A percentile compares a stretch with the other conserved stretches of the same genome.
These are phyloP conservation scores for Drosophila ezoana DNA, from an alignment of 2,888 invertebrate species.

Conservation along the genomic window DNA sequence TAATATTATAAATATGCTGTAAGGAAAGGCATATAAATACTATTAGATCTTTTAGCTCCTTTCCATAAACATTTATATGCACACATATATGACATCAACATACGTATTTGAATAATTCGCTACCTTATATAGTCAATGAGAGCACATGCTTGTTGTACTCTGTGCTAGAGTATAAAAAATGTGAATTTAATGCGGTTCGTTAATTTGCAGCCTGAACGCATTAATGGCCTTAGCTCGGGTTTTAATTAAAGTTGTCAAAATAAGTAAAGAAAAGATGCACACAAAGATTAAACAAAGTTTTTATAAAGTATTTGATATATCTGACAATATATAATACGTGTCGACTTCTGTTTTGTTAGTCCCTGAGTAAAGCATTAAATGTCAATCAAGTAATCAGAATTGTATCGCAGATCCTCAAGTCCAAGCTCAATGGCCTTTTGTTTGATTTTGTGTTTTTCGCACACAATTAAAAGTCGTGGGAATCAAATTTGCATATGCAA, in stretches of 20 bases:
- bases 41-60: no score
- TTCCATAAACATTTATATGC: no score
- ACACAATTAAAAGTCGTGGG: conserved; percentile 77
- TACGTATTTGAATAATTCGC: conserved; percentile 4
- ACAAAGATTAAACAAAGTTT: neutral
- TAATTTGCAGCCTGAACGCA: conserved; percentile 36
- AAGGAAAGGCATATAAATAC: no score
- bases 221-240: conserved; percentile 37
- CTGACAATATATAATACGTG: conserved; percentile 18
- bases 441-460: conserved; percentile 13
- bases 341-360: conserved; percentile 22
- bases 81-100: neutral
- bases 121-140: conserved; percentile 25
- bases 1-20: no score
- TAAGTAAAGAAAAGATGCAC: conserved; percentile 9
- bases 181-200: conserved; percentile 50
- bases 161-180: conserved; percentile 21
- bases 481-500: conserved; percentile 77
- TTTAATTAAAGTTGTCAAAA: conserved; percentile 51
- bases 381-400: conserved; percentile 51
- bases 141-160: conserved; percentile 1
- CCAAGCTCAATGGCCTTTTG: conserved; percentile 47
- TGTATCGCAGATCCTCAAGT: conserved; percentile 40
- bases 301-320: conserved; percentile 7
- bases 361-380: conserved; percentile 30